Evolutionary conservation across 2,888 invertebrate species (phyloP), one percentile per base, ranked within the genome.

Genomic region (Geophilus truncorum): DNA sequence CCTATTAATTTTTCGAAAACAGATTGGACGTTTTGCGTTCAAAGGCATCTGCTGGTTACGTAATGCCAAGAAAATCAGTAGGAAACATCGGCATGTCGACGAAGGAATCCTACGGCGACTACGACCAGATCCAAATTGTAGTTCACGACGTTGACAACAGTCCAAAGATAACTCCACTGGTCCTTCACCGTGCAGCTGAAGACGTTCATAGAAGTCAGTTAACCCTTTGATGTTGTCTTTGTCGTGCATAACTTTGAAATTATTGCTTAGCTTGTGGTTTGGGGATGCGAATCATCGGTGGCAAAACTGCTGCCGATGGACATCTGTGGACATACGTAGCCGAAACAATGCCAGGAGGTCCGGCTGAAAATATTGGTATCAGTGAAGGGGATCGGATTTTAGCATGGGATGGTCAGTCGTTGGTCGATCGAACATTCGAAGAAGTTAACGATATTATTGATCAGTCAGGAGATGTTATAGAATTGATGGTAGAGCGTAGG

Each of bases 231-330:
- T n/a, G 23, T 23, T 28, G 6, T 21, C 21, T 28, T 28, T 76
- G 76, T 21, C 21, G 28, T n/a, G n/a, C n/a, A n/a, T n/a, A n/a
- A n/a, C n/a, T n/a, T n/a, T n/a, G n/a, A n/a, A n/a, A n/a, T n/a
- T n/a, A n/a, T n/a, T n/a, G n/a, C n/a, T 77, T 30, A 77, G 94
- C 94, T 83, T 92, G 94, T 84, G 96, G 96, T 81, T 95, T 96
- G 86, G 97, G 97, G 36, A 95, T 97, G 95, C 91, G 96, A 83
- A 95, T 97, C 30, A 95, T 96, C 76, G 97, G 96, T 21, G 97
- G 97, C 32, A 96, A 96, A 87, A 92, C 93, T 34, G 93, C 93
- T 81, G 90, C 92, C 34, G 94, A 94, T 87, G 95, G 95, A 5
- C 92, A 93, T 45, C 91, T 95, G 83, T 94, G 95, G 87, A 96